Evolutionary conservation across 2,888 invertebrate species (phyloP), one percentile per base, ranked within the genome.

Genomic region (Leuctra nigra): DNA sequence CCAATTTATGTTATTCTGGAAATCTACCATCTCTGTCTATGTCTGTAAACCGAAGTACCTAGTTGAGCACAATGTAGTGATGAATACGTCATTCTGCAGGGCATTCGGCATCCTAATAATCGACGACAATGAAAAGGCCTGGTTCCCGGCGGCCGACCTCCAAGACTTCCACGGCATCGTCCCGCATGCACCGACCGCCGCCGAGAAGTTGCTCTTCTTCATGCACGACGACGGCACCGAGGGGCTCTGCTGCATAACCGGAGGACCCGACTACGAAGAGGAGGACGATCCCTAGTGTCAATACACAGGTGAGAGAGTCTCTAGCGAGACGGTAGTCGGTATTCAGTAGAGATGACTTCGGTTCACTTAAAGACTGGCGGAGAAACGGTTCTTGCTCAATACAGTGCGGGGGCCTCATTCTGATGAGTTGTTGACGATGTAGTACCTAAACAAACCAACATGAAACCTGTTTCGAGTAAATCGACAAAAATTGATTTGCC

Each of bases 141-240:
- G 93, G 93, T 94, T 93, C 70, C 93, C 93, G 0, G 87, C 87
- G 0, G 85, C 86, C 25, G 93, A 93, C 67, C 77, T 94, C 1
- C 85, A 87, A 62, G 92, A 93, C 69, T 92, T 90, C 70, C 90
- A 93, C 68, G 90, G 90, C 57, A 88, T 94, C 62, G 85, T 90
- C 66, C 88, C 91, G 1, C 87, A 87, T 65, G 84, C 86, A 69
- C 87, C 90, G 1, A 86, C 90, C 0, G 74, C 83, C 1, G 77
- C 86, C 7, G 91, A 92, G 71, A 84, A 84, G 4, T 68, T 86
- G 46, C 73, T 93, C 14, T 92, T 93, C 75, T 91, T 92, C 69
- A 91, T 90, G 65, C 79, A 84, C 63, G 82, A 84, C 55, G 91
- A 92, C 64, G 92, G 91, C 11, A 79, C 83, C 23, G 92, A 92